Percentiles rank a stretch among this genome's conserved stretches.
Evolutionary conservation across 1,140 invertebrate genomes (phyloP).

Genomic region (Microvelia longipes): DNA sequence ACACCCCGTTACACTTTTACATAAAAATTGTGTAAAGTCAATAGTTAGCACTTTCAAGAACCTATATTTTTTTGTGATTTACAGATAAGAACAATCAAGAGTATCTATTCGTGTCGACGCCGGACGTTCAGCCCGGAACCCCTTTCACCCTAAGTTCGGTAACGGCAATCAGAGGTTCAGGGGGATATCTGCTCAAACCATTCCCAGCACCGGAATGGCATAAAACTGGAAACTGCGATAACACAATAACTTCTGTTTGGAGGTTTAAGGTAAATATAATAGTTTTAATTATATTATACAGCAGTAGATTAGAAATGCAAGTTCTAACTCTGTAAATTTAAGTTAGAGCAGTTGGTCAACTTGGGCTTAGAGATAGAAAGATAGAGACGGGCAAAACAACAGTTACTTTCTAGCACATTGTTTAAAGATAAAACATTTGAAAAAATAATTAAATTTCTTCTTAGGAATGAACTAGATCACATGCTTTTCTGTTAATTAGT

Average conservation of each 20-base stretch:
- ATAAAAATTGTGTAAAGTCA: too few relatives aligned
- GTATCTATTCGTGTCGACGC: conserved; percentile 2
- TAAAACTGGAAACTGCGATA: neutral
- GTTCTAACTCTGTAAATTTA: neutral
- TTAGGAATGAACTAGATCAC: too few relatives aligned
- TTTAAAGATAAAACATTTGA: too few relatives aligned
- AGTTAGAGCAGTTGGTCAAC: neutral
- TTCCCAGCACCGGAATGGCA: neutral
- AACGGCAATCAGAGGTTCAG: neutral
- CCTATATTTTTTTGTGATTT: neutral
- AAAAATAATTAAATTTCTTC: too few relatives aligned
- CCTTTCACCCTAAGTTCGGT: conserved; percentile 1
- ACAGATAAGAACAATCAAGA: neutral
- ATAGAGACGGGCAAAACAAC: neutral
- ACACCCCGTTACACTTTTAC: too few relatives aligned
- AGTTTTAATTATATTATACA: neutral
- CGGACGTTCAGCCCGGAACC: neutral
- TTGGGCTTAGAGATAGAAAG: neutral
- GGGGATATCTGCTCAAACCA: neutral
- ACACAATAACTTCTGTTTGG: neutral
- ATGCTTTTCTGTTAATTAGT: too few relatives aligned
- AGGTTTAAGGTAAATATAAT: neutral
- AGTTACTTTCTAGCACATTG: too few relatives aligned
- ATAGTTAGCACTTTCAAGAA: neutral
- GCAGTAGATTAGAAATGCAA: neutral